These are phyloP conservation scores for Thelaira solivaga DNA, from an alignment of 2,888 invertebrate genomes.

Conservation along the genomic window DNA sequence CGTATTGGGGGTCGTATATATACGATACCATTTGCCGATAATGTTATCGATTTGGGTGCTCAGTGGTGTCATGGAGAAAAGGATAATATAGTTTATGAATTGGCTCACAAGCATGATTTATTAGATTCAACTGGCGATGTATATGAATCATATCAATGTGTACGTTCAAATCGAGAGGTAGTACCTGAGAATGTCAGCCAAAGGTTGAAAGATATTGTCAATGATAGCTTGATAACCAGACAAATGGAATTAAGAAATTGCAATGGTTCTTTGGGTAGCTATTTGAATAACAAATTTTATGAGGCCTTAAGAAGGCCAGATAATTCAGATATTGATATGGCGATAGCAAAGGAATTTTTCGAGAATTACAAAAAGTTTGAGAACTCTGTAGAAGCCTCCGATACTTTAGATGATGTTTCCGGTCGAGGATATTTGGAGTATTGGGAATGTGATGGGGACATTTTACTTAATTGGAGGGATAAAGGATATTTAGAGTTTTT, in stretches of 20 bases:
- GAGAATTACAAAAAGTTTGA: conserved; percentile 81
- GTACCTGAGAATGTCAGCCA: conserved; percentile 74
- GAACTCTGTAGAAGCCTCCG: conserved; percentile 80
- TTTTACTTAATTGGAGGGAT: conserved; percentile 85
- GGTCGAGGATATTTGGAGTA: conserved; percentile 81
- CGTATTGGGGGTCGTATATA: conserved; percentile 82
- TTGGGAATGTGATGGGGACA: conserved; percentile 84
- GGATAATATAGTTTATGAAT: conserved; percentile 76
- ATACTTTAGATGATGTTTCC: conserved; percentile 83
- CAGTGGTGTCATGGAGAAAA: conserved; percentile 77
- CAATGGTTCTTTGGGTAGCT: conserved; percentile 74
- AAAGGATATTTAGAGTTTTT: conserved; percentile 84
- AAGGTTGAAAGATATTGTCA: conserved; percentile 76
- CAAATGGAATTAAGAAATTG: conserved; percentile 72
- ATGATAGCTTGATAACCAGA: conserved; percentile 75
- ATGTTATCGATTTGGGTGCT: conserved; percentile 77
- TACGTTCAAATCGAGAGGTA: conserved; percentile 75
- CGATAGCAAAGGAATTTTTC: conserved; percentile 78
- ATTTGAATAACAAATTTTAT: conserved; percentile 72
- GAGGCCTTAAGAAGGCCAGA: conserved; percentile 72
- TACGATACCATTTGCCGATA: conserved; percentile 79
- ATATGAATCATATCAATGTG: conserved; percentile 73
- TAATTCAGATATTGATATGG: conserved; percentile 75
- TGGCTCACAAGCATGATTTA: conserved; percentile 72
- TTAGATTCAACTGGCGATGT: conserved; percentile 73